Evolutionary conservation across 2,113 vertebrate species (phyloP).

Genomic region (Microcebus jonahi): DNA sequence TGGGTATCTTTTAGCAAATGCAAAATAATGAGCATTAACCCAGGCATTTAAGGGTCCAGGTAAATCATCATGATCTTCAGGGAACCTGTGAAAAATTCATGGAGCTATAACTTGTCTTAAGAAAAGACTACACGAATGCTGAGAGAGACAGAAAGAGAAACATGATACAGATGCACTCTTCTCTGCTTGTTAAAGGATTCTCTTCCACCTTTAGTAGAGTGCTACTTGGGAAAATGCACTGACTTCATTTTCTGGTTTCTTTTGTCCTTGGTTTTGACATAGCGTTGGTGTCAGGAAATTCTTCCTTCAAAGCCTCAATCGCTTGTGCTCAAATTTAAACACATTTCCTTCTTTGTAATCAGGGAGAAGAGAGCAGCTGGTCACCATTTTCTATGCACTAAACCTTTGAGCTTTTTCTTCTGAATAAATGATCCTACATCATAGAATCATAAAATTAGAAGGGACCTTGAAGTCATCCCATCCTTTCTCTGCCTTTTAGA

Average conservation of each 20-base stretch:
- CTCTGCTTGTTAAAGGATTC: too few relatives aligned
- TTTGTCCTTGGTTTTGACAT: slow-evolving; percentile 39
- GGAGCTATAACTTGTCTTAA: not conserved
- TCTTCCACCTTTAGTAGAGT: too few relatives aligned
- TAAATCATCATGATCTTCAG: too few relatives aligned
- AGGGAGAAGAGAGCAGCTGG: slow-evolving; percentile 34
- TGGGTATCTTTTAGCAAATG: not conserved
- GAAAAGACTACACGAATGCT: not conserved
- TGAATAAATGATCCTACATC: slow-evolving; percentile 55
- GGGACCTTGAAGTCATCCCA: slow-evolving; percentile 36
- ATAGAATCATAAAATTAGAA: slow-evolving; percentile 42
- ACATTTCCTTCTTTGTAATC: slow-evolving; percentile 63
- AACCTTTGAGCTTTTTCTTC: slow-evolving; percentile 21
- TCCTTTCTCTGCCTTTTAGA: slow-evolving; percentile 57
- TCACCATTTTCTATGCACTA: slow-evolving; percentile 30
- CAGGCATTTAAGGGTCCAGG: not conserved
- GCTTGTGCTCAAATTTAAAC: slow-evolving; percentile 32
- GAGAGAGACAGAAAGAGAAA: not conserved
- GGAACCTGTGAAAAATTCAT: too few relatives aligned
- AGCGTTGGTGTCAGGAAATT: slow-evolving; percentile 37
- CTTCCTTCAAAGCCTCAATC: not conserved
- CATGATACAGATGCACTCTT: not conserved
- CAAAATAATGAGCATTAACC: not conserved
- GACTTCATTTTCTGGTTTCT: not conserved
- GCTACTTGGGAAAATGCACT: not conserved